Conservation (phyloP, 1,140 invertebrate species). For the Monochamus saltuarius region DNA sequence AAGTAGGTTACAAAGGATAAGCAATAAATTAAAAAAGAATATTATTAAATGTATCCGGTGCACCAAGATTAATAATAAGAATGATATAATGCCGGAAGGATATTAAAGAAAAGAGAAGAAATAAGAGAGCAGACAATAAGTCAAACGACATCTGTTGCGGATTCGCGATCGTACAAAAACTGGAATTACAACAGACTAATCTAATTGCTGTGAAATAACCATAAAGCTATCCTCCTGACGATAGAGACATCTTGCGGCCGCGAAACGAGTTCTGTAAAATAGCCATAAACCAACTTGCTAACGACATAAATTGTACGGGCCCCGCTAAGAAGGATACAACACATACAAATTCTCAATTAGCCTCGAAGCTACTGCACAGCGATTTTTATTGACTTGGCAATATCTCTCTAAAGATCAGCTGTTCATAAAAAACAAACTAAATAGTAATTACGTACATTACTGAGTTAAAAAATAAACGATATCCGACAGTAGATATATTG, state of each 20-base stretch:
- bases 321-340: constrained; percentile 41
- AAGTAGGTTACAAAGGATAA: too few relatives aligned
- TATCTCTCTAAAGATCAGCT: constrained; percentile 22
- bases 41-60: background rate
- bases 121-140: constrained; percentile 35
- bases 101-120: constrained; percentile 22
- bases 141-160: constrained; percentile 46
- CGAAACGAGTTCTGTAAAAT: constrained; percentile 45
- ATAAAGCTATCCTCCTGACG: constrained; percentile 48
- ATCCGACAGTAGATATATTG: too few relatives aligned
- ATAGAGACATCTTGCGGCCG: constrained; percentile 51
- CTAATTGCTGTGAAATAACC: constrained; percentile 49
- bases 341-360: constrained; percentile 50
- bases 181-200: constrained; percentile 49
- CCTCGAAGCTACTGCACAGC: constrained; percentile 20
- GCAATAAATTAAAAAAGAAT: too few relatives aligned
- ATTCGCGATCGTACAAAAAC: constrained; percentile 42
- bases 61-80: constrained; percentile 25
- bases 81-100: constrained; percentile 21
- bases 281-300: constrained; percentile 48
- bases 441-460: background rate
- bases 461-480: too few relatives aligned
- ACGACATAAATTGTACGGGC: constrained; percentile 44
- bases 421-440: constrained; percentile 1
- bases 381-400: constrained; percentile 30